Base-by-base conservation (phyloP, 2,113 vertebrate genomes). In the Strix uralensis region DNA sequence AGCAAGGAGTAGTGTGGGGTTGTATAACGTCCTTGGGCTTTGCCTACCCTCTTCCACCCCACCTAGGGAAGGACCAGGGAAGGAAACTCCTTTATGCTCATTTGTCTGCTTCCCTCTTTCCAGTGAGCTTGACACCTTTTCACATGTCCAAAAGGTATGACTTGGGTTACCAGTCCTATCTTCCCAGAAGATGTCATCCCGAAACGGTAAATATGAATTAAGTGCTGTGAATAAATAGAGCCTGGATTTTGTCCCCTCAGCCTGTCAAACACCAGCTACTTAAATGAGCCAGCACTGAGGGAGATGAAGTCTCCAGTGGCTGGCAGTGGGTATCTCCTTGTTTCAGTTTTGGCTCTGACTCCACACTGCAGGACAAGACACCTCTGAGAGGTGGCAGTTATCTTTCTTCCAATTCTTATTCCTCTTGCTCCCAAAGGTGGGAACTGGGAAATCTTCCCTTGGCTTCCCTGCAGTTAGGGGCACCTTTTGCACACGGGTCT, bases 31-130 rank as follows among this genome's bases (percentile, higher is more conserved):
- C n/a, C 69, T 58, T 32, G 15, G 51, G 22, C 51, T 91, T 84
- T 74, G 22, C 15, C 14, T 58, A 34, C 8, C 10, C 22, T 87
- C 61, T 55, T 81, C 16, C 26, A 36, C 3, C 3, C 4, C 36
- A 10, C 15, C n/a, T 40, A 67, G 20, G 27, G 38, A 88, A 74
- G 20, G 22, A 44, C 34, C 16, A n/a, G 15, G 9, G 10, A 78
- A 4, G 10, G 12, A 84, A 83, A 46, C 5, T 72, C 44, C 25
- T 44, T 61, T n/a, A 20, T 0, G 0, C 3, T 34, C 1, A 5
- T 63, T 82, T 46, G 2, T 49, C 46, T 54, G 13, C 25, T 70
- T 61, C 11, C 7, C 9, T 46, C 54, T 82, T 88, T 74, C 23
- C 17, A 49, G 19, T 29, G 46, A 42, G 16, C 30, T 77, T 44